These are phyloP conservation scores for Chelonia mydas DNA, from an alignment of 2,797 vertebrate species.

Conservation along the genomic window DNA sequence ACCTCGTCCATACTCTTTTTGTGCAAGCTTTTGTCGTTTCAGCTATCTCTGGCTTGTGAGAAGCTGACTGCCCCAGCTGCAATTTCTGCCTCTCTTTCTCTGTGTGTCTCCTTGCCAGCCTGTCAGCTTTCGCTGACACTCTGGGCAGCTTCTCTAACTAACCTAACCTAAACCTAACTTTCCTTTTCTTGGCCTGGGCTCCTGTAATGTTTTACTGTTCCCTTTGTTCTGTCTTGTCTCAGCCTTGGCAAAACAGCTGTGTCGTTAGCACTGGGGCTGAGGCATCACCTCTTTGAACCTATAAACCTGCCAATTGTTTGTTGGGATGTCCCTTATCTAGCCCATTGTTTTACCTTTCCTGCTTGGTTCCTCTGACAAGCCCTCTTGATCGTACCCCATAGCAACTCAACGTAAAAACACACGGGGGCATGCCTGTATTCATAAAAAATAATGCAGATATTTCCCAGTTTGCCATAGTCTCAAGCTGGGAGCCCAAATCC, in stretches of 20 bases:
- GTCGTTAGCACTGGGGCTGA: neutral
- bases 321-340: neutral
- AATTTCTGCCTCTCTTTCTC: neutral
- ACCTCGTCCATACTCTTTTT: neutral
- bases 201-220: neutral
- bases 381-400: neutral
- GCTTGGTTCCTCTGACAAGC: neutral
- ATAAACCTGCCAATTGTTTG: neutral
- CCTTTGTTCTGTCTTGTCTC: neutral
- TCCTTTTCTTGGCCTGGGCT: neutral
- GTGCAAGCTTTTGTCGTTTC: neutral
- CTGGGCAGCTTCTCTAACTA: neutral
- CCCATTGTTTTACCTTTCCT: neutral
- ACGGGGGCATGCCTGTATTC: neutral
- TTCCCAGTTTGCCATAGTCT: neutral
- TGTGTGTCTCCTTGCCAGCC: neutral
- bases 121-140: neutral
- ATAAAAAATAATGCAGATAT: neutral
- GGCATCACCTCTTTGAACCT: neutral
- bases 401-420: neutral
- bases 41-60: neutral
- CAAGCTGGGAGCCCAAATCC: neutral
- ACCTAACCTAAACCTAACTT: neutral
- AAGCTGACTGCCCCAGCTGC: neutral
- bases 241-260: neutral